Percentiles rank a stretch among this genome's conserved stretches.
Evolutionary conservation across 2,888 invertebrate genomes (phyloP).

Genomic region (Pyrgus malvae): DNA sequence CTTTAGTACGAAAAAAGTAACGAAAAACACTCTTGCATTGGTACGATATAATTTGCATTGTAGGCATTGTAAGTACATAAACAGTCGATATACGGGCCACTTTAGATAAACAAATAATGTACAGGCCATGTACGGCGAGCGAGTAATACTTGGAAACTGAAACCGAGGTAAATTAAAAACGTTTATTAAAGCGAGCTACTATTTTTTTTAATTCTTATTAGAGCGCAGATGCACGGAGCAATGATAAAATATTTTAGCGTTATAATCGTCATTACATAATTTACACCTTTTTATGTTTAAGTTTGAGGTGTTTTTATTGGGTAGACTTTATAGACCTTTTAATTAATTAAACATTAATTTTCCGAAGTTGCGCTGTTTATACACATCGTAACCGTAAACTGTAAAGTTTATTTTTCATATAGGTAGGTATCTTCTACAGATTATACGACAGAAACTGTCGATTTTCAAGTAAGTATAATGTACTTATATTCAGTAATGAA

Average conservation of each 20-base stretch:
- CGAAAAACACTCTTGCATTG: conserved; percentile 19
- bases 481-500: too few relatives aligned
- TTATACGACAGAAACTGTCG: too few relatives aligned
- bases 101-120: conserved; percentile 23
- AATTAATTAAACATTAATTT: too few relatives aligned
- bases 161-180: conserved; percentile 13
- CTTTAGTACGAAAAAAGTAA: conserved; percentile 20
- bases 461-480: too few relatives aligned
- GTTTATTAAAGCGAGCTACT: not conserved
- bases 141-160: conserved; percentile 14
- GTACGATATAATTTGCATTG: conserved; percentile 26
- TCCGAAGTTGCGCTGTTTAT: too few relatives aligned
- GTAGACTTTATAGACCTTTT: too few relatives aligned
- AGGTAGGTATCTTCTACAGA: too few relatives aligned
- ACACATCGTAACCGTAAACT: too few relatives aligned
- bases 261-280: too few relatives aligned
- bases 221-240: not conserved
- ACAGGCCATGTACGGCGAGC: conserved; percentile 8
- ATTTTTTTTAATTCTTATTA: not conserved
- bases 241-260: not conserved
- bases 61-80: conserved; percentile 25
- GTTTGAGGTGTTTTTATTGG: too few relatives aligned
- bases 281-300: too few relatives aligned
- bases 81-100: conserved; percentile 22
- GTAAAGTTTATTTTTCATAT: too few relatives aligned